Percentiles rank a stretch among this genome's conserved stretches.
phyloP scores from a whole-genome alignment of 64 coral and sea anemone genomes.

The Montipora sp. region DNA sequence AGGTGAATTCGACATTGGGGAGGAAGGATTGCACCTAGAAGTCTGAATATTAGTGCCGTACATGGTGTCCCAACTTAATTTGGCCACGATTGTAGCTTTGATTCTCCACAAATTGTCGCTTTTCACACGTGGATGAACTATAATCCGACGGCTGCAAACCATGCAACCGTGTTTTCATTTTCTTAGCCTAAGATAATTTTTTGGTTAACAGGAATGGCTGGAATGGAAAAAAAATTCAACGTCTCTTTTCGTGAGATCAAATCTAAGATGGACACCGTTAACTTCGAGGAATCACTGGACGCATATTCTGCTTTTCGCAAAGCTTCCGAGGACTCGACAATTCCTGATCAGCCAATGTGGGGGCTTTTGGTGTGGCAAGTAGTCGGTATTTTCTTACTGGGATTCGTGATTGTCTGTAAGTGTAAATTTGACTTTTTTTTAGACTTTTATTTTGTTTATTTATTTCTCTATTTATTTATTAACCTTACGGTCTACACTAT shows the following conservation, averaged over 20 bases:
- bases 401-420: slow-evolving; percentile 67
- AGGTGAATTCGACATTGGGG: too few species aligned
- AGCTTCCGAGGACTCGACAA: slow-evolving; percentile 70
- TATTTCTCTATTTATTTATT: too few species aligned
- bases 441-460: too few species aligned
- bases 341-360: slow-evolving; percentile 79
- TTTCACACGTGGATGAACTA: too few species aligned
- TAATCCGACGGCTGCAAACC: too few species aligned
- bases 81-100: too few species aligned
- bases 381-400: slow-evolving; percentile 74
- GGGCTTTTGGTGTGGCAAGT: slow-evolving; percentile 77
- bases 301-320: slow-evolving; percentile 73
- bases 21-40: too few species aligned
- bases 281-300: slow-evolving; percentile 71
- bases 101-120: too few species aligned
- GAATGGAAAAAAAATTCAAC: background rate
- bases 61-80: too few species aligned
- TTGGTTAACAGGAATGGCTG: background rate
- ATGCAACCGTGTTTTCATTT: background rate
- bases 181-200: background rate
- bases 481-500: too few species aligned
- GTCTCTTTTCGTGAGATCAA: slow-evolving; percentile 2
- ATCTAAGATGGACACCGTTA: slow-evolving; percentile 4
- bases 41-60: too few species aligned
- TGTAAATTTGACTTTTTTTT: background rate